Evolutionary conservation across 2,797 vertebrate genomes (phyloP), one percentile per base, ranked within the genome.

Genomic region (Clarias fuscus): DNA sequence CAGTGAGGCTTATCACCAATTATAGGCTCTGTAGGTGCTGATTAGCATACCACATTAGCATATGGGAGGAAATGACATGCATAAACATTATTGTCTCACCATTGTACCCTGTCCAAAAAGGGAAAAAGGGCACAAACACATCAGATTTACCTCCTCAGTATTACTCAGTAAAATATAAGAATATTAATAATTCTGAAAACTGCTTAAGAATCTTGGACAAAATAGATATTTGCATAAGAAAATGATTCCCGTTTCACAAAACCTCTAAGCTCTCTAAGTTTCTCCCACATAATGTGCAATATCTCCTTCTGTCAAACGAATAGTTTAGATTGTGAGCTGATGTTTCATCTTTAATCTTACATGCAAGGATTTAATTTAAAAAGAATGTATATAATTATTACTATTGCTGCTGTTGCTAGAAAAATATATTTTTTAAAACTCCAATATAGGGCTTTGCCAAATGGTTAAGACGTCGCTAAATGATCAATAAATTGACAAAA

Each of bases 41-140:
- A 76, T 83, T 75, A 84, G 70, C 83, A 84, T 82, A 85, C 59
- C 27, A 30, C 58, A 65, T 84, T 80, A 80, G 83, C 76, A 73
- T 84, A 67, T 68, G 48, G 76, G 33, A 58, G 43, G 48, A 53
- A 75, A 87, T 86, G 24, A 82, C 40, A 82, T 82, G 80, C 80
- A 82, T 56, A 87, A 82, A 56, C 80, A 82, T 64, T 1, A 30
- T 56, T 5, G 8, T 53, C 80, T 68, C 8, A 5, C 80, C 64
- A 56, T 53, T 53, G n/a, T 56, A 56, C 5, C n/a, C 80, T 82
- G 64, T 56, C 64, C 43, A 33, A 82, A 67, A 81, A 65, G 0
- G 4, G 43, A 40, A 15, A 79, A 59, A 37, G n/a, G n/a, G 14
- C 53, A 18, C 40, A 40, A 37, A 56, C 78, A 27, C 61, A 80